Evolutionary conservation across 2,797 vertebrate species (phyloP), one percentile per base, ranked within the genome.

Genomic region (Salarias fasciatus): DNA sequence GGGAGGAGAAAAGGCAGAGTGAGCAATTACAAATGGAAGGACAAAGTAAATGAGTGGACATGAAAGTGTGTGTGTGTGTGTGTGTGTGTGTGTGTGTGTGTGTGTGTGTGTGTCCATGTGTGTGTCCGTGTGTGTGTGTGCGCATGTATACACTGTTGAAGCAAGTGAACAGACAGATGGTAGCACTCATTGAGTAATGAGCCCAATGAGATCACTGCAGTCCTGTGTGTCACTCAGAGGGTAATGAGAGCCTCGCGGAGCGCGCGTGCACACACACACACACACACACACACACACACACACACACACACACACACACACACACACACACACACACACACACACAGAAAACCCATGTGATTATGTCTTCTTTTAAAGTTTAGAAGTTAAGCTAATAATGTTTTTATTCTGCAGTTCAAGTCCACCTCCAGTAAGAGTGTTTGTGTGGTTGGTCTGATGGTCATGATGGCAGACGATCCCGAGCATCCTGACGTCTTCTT

Each of bases 391-490:
- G 18, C 33, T 35, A 9, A 35, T 35, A 35, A 6, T 24, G 18
- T 18, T 63, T 63, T 37, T 38, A 50, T 24, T 60, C 54, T 28
- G 3, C 88, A 99, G 98, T 99, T 99, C 91, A 99, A 99, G 88
- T 98, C 98, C 5, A 96, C 94, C 0, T 94, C 96, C 1, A 97
- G 92, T 87, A 99, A 99, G 89, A 95, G 86, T 0, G 91, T 95
- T 47, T 95, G 94, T 1, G 95, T 99, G 56, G 92, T 97, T 48
- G 98, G 98, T 44, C 95, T 98, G 81, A 99, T 99, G 97, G 95
- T 95, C 69, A 96, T 99, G 94, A 97, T 99, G 96, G 95, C 96
- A 1, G 97, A 99, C 44, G 96, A 99, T 77, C 95, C 95, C 0
- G 96, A 99, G 66, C 98, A 99, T 76, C 96, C 95, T 0, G 96